Evolutionary conservation across 1,140 invertebrate species (phyloP).

Genomic region (Antheraea pernyi): DNA sequence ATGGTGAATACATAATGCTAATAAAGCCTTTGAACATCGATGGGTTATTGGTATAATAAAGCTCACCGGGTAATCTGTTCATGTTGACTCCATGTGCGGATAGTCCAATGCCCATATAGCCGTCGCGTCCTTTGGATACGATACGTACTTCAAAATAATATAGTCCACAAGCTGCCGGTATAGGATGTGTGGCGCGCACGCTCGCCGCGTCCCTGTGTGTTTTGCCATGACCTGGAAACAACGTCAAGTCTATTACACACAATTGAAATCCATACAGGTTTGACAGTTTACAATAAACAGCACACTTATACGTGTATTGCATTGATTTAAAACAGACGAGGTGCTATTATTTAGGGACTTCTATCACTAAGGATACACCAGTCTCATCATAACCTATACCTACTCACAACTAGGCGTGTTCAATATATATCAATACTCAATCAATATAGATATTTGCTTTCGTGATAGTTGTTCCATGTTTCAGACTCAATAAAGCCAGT

Average conservation of each 20-base stretch:
- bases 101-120: constrained; percentile 99
- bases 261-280: neutral
- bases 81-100: constrained; percentile 97
- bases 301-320: no score
- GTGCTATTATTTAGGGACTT: no score
- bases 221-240: constrained; percentile 92
- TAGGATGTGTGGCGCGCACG: constrained; percentile 96
- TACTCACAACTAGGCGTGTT: no score
- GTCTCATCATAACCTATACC: no score
- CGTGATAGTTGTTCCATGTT: no score
- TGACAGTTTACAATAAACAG: neutral
- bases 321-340: no score
- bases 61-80: constrained; percentile 94
- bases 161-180: constrained; percentile 97
- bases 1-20: no score
- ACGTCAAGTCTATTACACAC: neutral
- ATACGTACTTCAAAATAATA: constrained; percentile 99
- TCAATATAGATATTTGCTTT: no score
- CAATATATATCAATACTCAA: no score
- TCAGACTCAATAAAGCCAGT: no score
- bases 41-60: neutral
- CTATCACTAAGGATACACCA: no score
- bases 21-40: no score
- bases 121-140: constrained; percentile 98
- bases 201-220: constrained; percentile 98